Percentiles rank a stretch among this genome's conserved stretches.
phyloP scores from a whole-genome alignment of 2,888 invertebrate species.

The Chrysolina haemoptera region DNA sequence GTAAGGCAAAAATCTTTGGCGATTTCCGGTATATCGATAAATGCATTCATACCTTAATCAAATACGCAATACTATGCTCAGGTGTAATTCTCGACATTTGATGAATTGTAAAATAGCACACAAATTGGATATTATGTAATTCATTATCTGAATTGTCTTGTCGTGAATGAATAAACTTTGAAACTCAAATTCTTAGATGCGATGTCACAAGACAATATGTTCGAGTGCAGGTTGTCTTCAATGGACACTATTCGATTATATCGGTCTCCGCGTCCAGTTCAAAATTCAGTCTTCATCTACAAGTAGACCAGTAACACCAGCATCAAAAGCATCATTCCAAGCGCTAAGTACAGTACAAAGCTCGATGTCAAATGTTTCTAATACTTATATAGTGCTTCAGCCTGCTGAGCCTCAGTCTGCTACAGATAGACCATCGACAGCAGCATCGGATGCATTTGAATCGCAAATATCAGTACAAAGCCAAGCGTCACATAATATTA shows the following conservation, averaged over 20 bases:
- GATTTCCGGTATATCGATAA: too few species aligned
- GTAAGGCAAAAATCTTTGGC: too few species aligned
- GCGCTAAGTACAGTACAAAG: constrained; percentile 9
- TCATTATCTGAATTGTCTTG: too few species aligned
- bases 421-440: constrained; percentile 13
- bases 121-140: too few species aligned
- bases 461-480: constrained; percentile 13
- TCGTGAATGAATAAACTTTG: too few species aligned
- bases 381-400: constrained; percentile 7
- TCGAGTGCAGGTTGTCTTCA: constrained; percentile 1
- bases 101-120: too few species aligned
- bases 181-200: constrained; percentile 12
- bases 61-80: too few species aligned
- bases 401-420: constrained; percentile 6
- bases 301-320: neutral
- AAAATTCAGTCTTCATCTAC: constrained; percentile 5
- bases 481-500: constrained; percentile 4
- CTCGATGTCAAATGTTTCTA: constrained; percentile 11
- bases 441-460: constrained; percentile 13
- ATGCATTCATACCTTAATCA: too few species aligned
- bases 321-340: constrained; percentile 7
- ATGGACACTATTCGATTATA: constrained; percentile 13
- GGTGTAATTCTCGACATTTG: too few species aligned
- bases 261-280: constrained; percentile 10
- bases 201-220: constrained; percentile 9